These are phyloP conservation scores for Hepsetus odoe DNA, from an alignment of 2,113 vertebrate genomes.

Conservation along the genomic window DNA sequence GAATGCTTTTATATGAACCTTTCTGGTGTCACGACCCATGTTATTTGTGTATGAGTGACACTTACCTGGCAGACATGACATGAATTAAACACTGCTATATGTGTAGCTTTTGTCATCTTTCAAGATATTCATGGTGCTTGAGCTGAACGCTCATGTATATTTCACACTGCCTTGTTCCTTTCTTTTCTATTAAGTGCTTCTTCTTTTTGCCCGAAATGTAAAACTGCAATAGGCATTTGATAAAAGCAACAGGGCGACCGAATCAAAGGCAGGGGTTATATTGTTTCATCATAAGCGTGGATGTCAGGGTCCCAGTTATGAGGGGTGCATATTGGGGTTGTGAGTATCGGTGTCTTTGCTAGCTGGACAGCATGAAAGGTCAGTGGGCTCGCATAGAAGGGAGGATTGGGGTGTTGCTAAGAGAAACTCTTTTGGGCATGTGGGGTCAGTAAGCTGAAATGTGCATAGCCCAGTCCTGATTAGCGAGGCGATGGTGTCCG, in stretches of 20 bases:
- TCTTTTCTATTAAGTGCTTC: slow-evolving; percentile 6
- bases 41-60: slow-evolving; percentile 65
- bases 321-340: slow-evolving; percentile 30
- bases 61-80: slow-evolving; percentile 60
- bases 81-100: slow-evolving; percentile 56
- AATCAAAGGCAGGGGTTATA: slow-evolving; percentile 2
- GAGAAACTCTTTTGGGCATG: slow-evolving; percentile 6
- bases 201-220: slow-evolving; percentile 9
- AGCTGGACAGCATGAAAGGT: slow-evolving; percentile 22
- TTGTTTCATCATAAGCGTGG: background rate
- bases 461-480: slow-evolving; percentile 41
- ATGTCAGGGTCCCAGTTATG: background rate
- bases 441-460: slow-evolving; percentile 45
- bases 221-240: background rate
- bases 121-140: background rate
- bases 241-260: slow-evolving; percentile 3
- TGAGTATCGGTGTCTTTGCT: background rate
- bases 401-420: slow-evolving; percentile 2
- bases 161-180: slow-evolving; percentile 18
- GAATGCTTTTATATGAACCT: slow-evolving; percentile 61
- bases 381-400: background rate
- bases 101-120: slow-evolving; percentile 32
- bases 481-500: slow-evolving; percentile 30
- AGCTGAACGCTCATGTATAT: slow-evolving; percentile 48
- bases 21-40: slow-evolving; percentile 61